Evolutionary conservation across 1,140 invertebrate genomes (phyloP).

Genomic region (Drosophila subpulchrella): DNA sequence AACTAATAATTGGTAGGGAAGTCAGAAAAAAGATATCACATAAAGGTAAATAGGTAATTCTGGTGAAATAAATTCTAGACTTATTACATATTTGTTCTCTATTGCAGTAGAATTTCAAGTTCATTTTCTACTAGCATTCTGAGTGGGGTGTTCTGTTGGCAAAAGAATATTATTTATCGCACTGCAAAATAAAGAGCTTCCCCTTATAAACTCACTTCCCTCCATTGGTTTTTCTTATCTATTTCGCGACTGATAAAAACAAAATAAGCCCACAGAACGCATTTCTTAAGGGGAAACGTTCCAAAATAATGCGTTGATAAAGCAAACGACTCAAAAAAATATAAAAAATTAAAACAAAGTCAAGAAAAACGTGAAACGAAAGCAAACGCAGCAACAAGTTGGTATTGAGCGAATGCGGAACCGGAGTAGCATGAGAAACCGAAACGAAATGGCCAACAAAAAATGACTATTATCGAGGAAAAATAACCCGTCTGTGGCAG

Average conservation of each 20-base stretch:
- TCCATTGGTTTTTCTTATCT: conserved; percentile 11
- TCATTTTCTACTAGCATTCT: neutral
- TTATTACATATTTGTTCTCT: neutral
- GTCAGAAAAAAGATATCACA: too few species aligned
- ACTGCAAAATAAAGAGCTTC: conserved; percentile 1
- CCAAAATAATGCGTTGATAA: conserved; percentile 46
- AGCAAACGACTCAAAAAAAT: conserved; percentile 26
- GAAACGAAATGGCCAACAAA: conserved; percentile 16
- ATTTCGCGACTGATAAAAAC: conserved; percentile 15
- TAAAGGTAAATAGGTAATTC: neutral
- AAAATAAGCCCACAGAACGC: conserved; percentile 10
- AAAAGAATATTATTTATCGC: conserved; percentile 1
- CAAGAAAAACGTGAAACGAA: conserved; percentile 28
- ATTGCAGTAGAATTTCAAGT: neutral
- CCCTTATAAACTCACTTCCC: neutral
- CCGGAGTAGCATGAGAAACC: conserved; percentile 30
- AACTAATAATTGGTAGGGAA: neutral
- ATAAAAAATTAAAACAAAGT: conserved; percentile 6
- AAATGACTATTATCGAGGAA: conserved; percentile 10
- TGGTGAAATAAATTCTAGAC: neutral
- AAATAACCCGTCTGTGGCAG: conserved; percentile 14
- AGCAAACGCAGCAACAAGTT: conserved; percentile 55
- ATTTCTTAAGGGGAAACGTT: conserved; percentile 29
- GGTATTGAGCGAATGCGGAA: conserved; percentile 33
- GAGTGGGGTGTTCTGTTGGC: neutral